These are phyloP conservation scores for Nemotelus nigrinus DNA, from an alignment of 2,888 invertebrate genomes.

Conservation along the genomic window DNA sequence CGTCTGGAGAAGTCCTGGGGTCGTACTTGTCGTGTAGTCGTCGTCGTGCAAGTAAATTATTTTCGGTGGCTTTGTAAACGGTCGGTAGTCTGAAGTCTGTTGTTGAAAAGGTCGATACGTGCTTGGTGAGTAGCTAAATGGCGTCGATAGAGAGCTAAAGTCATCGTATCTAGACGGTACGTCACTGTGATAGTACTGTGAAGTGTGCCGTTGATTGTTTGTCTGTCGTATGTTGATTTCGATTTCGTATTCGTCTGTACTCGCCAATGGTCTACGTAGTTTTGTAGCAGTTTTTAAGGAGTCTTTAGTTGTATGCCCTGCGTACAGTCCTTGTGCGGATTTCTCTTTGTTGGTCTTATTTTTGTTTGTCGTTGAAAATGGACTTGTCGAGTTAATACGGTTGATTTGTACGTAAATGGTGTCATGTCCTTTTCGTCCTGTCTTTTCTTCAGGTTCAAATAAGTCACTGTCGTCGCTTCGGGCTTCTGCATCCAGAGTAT, in stretches of 20 bases:
- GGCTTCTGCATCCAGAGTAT: slow-evolving; percentile 8
- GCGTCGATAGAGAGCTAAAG: slow-evolving; percentile 51
- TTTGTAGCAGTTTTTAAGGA: slow-evolving; percentile 58
- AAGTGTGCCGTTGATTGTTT: slow-evolving; percentile 54
- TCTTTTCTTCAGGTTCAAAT: slow-evolving; percentile 43
- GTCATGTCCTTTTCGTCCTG: slow-evolving; percentile 47
- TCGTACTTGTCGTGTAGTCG: slow-evolving; percentile 54
- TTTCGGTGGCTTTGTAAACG: slow-evolving; percentile 61
- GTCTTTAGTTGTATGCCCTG: slow-evolving; percentile 51
- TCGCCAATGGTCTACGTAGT: slow-evolving; percentile 55
- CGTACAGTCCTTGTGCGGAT: slow-evolving; percentile 58
- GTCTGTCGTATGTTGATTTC: slow-evolving; percentile 64
- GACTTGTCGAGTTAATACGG: slow-evolving; percentile 43
- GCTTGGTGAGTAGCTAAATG: slow-evolving; percentile 48
- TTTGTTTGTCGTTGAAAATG: not conserved
- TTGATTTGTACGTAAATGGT: slow-evolving; percentile 51
- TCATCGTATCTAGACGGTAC: slow-evolving; percentile 31
- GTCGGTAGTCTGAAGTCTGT: slow-evolving; percentile 43
- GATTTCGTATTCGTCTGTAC: slow-evolving; percentile 61
- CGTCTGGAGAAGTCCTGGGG: slow-evolving; percentile 60
- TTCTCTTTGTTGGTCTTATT: slow-evolving; percentile 9
- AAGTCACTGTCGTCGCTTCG: slow-evolving; percentile 41
- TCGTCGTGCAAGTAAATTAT: slow-evolving; percentile 61
- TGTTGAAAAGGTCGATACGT: slow-evolving; percentile 29
- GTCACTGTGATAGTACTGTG: slow-evolving; percentile 34